These are phyloP conservation scores for Halichondria panicea DNA, from an alignment of 37 sponge, comb jelly and placozoan species.

Conservation along the genomic window DNA sequence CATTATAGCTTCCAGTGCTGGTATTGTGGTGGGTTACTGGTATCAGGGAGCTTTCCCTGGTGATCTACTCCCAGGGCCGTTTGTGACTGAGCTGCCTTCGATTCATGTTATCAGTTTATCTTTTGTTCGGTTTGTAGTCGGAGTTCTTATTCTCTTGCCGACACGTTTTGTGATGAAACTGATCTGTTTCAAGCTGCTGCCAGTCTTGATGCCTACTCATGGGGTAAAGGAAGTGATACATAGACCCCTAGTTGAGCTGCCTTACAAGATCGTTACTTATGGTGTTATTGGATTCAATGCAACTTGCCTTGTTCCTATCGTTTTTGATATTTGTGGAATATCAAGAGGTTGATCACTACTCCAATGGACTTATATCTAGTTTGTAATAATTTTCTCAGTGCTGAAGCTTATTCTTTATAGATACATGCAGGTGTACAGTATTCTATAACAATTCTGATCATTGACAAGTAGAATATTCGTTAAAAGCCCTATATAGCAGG, in stretches of 20 bases:
- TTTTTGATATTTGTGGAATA: slow-evolving; percentile 60
- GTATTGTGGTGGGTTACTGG: slow-evolving; percentile 37
- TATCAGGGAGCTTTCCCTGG: slow-evolving; percentile 54
- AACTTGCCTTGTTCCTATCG: slow-evolving; percentile 16
- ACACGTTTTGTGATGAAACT: slow-evolving; percentile 81
- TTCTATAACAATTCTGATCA: too few relatives aligned
- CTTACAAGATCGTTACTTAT: slow-evolving; percentile 87
- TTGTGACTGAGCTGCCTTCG: slow-evolving; percentile 40
- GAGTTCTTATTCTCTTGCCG: slow-evolving; percentile 75
- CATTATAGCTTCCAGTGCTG: slow-evolving; percentile 66
- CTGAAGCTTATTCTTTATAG: too few relatives aligned
- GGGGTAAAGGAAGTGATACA: slow-evolving; percentile 71
- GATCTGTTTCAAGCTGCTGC: slow-evolving; percentile 80
- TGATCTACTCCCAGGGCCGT: slow-evolving; percentile 53
- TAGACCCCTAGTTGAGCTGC: slow-evolving; percentile 82
- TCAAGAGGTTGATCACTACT: too few relatives aligned
- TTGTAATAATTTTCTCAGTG: too few relatives aligned
- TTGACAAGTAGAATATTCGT: too few relatives aligned
- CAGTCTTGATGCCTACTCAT: slow-evolving; percentile 79
- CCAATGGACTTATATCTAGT: too few relatives aligned
- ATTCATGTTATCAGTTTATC: slow-evolving; percentile 36
- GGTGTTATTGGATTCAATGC: slow-evolving; percentile 69
- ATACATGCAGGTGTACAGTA: too few relatives aligned
- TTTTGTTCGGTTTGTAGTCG: slow-evolving; percentile 70
- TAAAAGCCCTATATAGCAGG: too few relatives aligned